These are phyloP conservation scores for Thryonomys swinderianus DNA, from an alignment of 2,113 vertebrate genomes.

Conservation along the genomic window DNA sequence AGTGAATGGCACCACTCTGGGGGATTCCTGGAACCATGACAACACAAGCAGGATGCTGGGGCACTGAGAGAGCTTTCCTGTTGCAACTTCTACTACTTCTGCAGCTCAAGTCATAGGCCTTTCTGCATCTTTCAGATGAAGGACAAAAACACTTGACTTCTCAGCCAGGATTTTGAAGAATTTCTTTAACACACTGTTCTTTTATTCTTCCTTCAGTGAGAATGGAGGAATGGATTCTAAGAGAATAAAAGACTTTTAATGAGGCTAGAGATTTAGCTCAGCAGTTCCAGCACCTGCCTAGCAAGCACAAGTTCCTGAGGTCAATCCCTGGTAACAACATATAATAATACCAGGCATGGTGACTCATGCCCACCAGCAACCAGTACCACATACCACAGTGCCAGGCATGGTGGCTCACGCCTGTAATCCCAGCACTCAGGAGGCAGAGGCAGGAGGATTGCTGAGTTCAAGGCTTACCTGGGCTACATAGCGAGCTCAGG, in stretches of 20 bases:
- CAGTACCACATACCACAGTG: too few relatives aligned
- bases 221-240: neutral
- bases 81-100: neutral
- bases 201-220: neutral
- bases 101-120: fast-evolving
- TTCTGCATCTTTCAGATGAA: neutral
- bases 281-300: too few relatives aligned
- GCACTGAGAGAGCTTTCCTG: fast-evolving
- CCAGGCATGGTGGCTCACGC: too few relatives aligned
- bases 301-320: too few relatives aligned
- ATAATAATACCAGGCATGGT: too few relatives aligned
- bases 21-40: neutral
- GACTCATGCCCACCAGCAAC: too few relatives aligned
- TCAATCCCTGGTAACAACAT: too few relatives aligned
- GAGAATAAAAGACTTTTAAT: neutral
- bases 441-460: too few relatives aligned
- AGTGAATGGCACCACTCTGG: fast-evolving
- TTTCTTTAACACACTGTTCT: neutral
- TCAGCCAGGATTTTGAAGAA: neutral
- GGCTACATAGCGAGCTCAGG: too few relatives aligned
- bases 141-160: neutral
- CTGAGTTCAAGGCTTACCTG: too few relatives aligned
- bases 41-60: fast-evolving
- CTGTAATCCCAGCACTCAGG: too few relatives aligned
- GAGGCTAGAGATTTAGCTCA: too few relatives aligned